These are phyloP conservation scores for Amblyjoppa fuscipennis DNA, from an alignment of 2,888 invertebrate species.

Conservation along the genomic window DNA sequence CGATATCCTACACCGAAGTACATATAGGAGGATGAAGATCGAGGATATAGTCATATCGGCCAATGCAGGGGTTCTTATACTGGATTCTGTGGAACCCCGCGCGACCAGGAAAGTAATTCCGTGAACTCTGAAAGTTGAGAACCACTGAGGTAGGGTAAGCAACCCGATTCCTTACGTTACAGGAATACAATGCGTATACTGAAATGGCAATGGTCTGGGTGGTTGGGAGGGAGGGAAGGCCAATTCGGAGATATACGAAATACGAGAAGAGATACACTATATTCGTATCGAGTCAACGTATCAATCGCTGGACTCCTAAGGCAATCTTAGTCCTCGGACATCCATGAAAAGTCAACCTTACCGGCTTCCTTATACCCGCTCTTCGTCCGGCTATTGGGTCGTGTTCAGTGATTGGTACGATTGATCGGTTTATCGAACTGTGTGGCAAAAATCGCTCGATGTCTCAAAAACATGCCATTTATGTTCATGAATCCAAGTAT, in stretches of 20 bases:
- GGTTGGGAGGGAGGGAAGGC: too few relatives aligned
- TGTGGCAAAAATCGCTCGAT: background rate
- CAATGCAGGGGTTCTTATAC: constrained; percentile 4
- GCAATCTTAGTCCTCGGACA: background rate
- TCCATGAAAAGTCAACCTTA: background rate
- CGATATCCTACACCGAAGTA: background rate
- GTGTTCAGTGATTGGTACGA: background rate
- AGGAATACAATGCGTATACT: background rate
- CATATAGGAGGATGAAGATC: constrained; percentile 1
- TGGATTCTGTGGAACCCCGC: background rate
- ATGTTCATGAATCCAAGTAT: too few relatives aligned
- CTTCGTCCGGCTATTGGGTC: background rate
- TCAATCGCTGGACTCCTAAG: background rate
- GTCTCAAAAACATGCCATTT: background rate
- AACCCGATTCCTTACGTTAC: background rate
- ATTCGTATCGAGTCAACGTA: background rate
- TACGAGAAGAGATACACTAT: background rate
- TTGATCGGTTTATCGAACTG: too few relatives aligned
- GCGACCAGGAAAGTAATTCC: background rate
- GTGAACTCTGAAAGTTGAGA: background rate
- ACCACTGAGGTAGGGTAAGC: background rate
- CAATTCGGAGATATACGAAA: background rate
- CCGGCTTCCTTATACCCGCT: background rate
- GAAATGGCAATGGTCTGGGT: background rate
- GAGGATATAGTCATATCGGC: background rate